Conservation (phyloP, 2,797 vertebrate species). For the Epinephelus malabaricus region DNA sequence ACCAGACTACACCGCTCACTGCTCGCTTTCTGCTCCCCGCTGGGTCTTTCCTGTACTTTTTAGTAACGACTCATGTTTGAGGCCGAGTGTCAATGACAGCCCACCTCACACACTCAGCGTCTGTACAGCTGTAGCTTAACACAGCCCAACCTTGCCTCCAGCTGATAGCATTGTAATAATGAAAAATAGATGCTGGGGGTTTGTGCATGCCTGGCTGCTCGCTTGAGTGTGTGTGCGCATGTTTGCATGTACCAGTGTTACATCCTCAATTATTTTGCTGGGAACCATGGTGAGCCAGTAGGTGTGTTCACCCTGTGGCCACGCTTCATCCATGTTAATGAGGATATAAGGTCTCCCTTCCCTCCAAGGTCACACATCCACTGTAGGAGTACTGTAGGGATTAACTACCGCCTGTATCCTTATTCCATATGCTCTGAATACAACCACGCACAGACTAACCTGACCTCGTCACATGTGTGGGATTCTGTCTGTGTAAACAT, state of each 20-base stretch:
- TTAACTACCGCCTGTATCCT: conserved; percentile 62
- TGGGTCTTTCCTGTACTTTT: conserved; percentile 58
- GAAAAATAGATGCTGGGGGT: conserved; percentile 72
- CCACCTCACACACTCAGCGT: conserved; percentile 54
- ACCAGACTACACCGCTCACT: conserved; percentile 29
- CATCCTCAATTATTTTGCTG: conserved; percentile 50
- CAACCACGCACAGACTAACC: conserved; percentile 42
- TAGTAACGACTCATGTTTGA: conserved; percentile 62
- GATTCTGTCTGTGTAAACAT: conserved; percentile 28
- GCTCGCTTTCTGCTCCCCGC: conserved; percentile 50
- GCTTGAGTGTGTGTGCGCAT: conserved; percentile 17
- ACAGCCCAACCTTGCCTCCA: conserved; percentile 70
- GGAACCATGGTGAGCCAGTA: conserved; percentile 44
- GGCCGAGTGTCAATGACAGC: conserved; percentile 75
- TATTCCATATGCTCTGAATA: conserved; percentile 58
- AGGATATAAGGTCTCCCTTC: conserved; percentile 67
- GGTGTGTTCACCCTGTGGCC: conserved; percentile 59
- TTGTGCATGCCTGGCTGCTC: conserved; percentile 47
- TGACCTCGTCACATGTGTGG: conserved; percentile 40
- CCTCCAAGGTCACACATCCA: conserved; percentile 74
- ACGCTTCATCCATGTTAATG: conserved; percentile 81
- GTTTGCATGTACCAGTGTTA: conserved; percentile 15
- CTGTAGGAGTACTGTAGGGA: conserved; percentile 63
- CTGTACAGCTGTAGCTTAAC: conserved; percentile 54
- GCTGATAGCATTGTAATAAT: conserved; percentile 71